Conservation (phyloP, 1,140 invertebrate species). For the Leptinotarsa undecemlineata region DNA sequence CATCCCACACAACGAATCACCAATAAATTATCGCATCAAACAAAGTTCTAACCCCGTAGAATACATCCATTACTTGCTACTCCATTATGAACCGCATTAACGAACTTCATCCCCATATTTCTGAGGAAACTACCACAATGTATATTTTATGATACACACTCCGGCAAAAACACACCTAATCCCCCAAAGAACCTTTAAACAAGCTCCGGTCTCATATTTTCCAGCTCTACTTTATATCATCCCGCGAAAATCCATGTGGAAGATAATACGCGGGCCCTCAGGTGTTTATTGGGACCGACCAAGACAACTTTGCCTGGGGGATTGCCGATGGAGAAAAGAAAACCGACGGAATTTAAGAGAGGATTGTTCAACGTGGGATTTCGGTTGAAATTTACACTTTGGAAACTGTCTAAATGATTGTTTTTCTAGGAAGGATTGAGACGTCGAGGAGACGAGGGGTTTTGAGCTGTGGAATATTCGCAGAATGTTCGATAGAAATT, state of each 20-base stretch:
- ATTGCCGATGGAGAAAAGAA: constrained; percentile 1
- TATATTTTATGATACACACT: neutral
- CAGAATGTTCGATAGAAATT: no score
- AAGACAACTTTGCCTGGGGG: constrained; percentile 4
- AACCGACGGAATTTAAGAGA: neutral
- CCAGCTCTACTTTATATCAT: neutral
- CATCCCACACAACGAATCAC: no score
- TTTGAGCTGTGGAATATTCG: no score
- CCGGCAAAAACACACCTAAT: constrained; percentile 5
- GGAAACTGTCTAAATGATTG: neutral
- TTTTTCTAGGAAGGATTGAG: neutral
- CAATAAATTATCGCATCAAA: no score
- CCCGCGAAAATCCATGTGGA: constrained; percentile 7
- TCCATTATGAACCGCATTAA: constrained; percentile 3
- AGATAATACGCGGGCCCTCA: constrained; percentile 7
- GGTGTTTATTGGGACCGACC: constrained; percentile 4
- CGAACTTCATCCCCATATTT: neutral
- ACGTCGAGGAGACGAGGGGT: no score
- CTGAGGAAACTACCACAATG: neutral
- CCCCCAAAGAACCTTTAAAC: constrained; percentile 3
- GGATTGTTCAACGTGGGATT: constrained; percentile 2
- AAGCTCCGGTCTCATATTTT: constrained; percentile 5
- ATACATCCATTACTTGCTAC: neutral
- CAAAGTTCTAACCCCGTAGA: neutral
- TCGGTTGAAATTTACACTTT: neutral